Conservation (phyloP, 2,797 vertebrate species). For the Acanthopagrus latus region DNA sequence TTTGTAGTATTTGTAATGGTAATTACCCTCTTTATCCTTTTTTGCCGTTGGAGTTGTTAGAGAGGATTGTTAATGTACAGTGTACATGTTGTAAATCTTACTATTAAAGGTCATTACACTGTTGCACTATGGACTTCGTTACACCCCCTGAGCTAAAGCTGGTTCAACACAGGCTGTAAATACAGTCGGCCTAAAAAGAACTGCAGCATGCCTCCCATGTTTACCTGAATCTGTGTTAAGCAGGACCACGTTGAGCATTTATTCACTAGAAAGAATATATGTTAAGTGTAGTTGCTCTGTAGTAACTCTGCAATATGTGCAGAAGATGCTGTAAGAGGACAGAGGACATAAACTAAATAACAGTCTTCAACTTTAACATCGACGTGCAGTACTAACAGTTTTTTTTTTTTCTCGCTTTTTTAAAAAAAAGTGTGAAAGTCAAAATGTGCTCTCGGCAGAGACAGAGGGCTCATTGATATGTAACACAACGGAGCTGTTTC, state of each 20-base stretch:
- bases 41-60: not conserved
- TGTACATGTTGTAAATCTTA: not conserved
- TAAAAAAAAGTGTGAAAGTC: too few species aligned
- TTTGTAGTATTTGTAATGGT: not conserved
- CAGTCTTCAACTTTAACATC: not conserved
- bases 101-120: not conserved
- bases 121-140: not conserved
- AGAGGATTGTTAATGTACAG: constrained; percentile 11
- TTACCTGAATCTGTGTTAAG: constrained; percentile 15
- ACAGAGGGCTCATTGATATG: constrained; percentile 68
- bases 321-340: not conserved
- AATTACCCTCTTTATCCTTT: not conserved
- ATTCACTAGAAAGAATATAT: not conserved
- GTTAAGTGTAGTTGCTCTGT: constrained; percentile 4
- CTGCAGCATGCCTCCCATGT: not conserved
- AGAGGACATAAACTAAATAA: not conserved
- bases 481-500: constrained; percentile 50
- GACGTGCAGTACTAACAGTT: constrained; percentile 6
- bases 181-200: constrained; percentile 1
- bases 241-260: constrained; percentile 10
- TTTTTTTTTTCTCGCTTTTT: not conserved
- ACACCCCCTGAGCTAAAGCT: not conserved
- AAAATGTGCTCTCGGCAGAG: constrained; percentile 27
- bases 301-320: not conserved
- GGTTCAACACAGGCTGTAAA: constrained; percentile 8